Conservation (phyloP, 1,140 invertebrate species). For the Drosophila elegans region DNA sequence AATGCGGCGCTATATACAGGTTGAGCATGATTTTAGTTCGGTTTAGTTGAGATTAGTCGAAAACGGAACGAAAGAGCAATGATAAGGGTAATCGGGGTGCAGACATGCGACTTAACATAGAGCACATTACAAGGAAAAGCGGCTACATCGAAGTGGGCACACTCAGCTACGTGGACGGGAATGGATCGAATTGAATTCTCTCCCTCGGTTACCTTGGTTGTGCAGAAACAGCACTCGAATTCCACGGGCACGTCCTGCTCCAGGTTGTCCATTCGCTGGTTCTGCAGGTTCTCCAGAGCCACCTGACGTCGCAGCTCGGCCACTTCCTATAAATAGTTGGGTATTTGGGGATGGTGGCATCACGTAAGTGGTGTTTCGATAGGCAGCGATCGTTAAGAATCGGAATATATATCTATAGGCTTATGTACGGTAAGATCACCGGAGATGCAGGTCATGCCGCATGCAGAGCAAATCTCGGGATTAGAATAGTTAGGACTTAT, state of each 20-base stretch:
- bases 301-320: conserved; percentile 84
- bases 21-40: conserved; percentile 21
- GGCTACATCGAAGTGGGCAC: conserved; percentile 27
- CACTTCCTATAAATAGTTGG: conserved; percentile 83
- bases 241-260: conserved; percentile 93
- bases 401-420: conserved; percentile 19
- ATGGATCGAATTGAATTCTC: conserved; percentile 5
- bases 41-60: conserved; percentile 15
- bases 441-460: conserved; percentile 28
- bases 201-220: conserved; percentile 91
- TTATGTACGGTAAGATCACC: conserved; percentile 25
- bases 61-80: conserved; percentile 40
- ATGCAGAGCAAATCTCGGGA: conserved; percentile 18
- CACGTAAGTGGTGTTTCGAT: conserved; percentile 55
- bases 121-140: conserved; percentile 46
- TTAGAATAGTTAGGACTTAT: conserved; percentile 17
- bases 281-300: conserved; percentile 84
- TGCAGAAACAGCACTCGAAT: conserved; percentile 98
- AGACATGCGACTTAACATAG: conserved; percentile 55
- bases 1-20: conserved; percentile 34
- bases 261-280: conserved; percentile 88
- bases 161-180: conserved; percentile 12
- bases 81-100: conserved; percentile 29
- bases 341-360: conserved; percentile 61
- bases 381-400: conserved; percentile 42